Conservation (phyloP, 2,113 vertebrate species). For the Urocynchramus pylzowi region DNA sequence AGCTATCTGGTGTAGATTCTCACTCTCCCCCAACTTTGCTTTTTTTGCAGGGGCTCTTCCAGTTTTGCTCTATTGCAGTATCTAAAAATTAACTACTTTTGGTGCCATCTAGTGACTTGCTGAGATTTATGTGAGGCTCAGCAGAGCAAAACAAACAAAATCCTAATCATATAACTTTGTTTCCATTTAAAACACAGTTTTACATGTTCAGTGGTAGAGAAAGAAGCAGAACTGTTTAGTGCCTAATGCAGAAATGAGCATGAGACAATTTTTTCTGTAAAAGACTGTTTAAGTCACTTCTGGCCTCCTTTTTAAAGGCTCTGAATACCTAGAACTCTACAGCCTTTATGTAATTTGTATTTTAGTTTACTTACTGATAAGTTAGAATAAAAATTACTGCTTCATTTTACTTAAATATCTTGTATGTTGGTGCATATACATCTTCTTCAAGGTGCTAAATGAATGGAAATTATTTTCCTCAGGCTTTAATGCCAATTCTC, state of each 20-base stretch:
- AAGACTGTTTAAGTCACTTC: not conserved
- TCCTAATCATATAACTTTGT: not conserved
- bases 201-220: not conserved
- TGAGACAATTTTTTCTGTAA: not conserved
- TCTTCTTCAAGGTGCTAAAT: not conserved
- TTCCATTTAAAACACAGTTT: not conserved
- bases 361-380: not conserved
- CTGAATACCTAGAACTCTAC: not conserved
- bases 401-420: not conserved
- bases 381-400: not conserved
- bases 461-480: not conserved
- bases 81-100: constrained; percentile 60
- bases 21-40: not conserved
- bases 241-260: not conserved
- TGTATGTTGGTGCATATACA: not conserved
- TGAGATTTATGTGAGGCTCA: constrained; percentile 10
- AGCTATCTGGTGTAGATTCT: not conserved
- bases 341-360: not conserved
- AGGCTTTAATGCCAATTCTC: not conserved
- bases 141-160: not conserved
- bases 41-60: not conserved
- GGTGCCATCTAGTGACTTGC: constrained; percentile 65
- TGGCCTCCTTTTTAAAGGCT: not conserved
- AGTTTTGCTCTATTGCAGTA: not conserved
- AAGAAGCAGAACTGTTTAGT: not conserved